Base-by-base conservation (phyloP, 2,113 vertebrate species). In the Callipepla squamata region DNA sequence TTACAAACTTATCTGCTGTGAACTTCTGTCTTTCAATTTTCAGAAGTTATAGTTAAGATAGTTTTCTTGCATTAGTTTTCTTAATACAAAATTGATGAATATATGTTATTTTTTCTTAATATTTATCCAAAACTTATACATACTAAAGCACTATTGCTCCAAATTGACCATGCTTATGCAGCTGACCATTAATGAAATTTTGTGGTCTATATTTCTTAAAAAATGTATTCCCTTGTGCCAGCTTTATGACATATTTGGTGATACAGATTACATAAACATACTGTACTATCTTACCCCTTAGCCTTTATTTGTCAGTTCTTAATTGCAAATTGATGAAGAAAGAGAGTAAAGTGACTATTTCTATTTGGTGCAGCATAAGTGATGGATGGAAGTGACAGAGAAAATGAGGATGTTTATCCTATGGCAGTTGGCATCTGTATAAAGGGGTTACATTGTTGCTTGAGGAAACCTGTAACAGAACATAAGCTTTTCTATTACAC, bases 401-500 rank as follows among this genome's bases (percentile, higher is more conserved):
- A 79, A 72, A 87, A 81, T 65, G 8, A 65, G 40, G 38, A 78
- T 72, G 16, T 48, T 69, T 76, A 18, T 34, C 72, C 12, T 40
- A 34, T 66, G 65, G 82, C 45, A 36, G 32, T 72, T 81, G 80
- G 30, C 62, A 94, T 93, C 81, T 93, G 44, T 72, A 93, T 96
- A 89, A 89, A 1, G 2, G 38, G 50, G 62, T 69, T 89, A 38
- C 66, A 14, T 58, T 40, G 38, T 65, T 80, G 51, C 69, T 87
- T 79, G 42, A 74, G 73, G 58, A 84, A 74, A 75, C 9, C 23
- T 53, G 30, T 42, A 79, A 58, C 40, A 79, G 30, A 92, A 89
- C 51, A 75, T 34, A 90, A 93, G 77, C 18, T 89, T 92, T 92
- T 81, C 65, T 69, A 44, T 65, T 87, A n/a, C 23, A 53, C 12